Evolutionary conservation across 2,113 vertebrate species (phyloP).

Genomic region (Stegastes partitus): DNA sequence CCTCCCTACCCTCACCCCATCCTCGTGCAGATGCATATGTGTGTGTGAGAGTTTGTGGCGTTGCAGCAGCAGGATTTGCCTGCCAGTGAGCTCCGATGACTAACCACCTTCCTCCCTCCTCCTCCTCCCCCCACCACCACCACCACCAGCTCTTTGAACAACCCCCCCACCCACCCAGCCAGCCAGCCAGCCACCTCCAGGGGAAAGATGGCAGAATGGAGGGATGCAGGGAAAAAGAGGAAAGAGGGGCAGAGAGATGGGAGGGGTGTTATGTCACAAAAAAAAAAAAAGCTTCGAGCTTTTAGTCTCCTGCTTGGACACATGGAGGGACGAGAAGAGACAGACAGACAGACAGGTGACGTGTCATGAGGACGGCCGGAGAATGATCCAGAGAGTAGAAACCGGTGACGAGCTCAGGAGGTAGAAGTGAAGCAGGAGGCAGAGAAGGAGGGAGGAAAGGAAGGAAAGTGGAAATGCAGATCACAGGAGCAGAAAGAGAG

Average conservation of each 20-base stretch:
- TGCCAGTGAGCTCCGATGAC: constrained; percentile 63
- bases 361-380: not conserved
- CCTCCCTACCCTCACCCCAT: constrained; percentile 10
- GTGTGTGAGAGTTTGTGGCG: constrained; percentile 13
- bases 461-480: not conserved
- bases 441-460: too few species aligned
- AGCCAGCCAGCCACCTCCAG: constrained; percentile 5
- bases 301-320: constrained; percentile 45
- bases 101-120: constrained; percentile 57
- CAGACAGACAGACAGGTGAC: constrained; percentile 31
- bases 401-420: constrained; percentile 4
- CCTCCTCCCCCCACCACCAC: not conserved
- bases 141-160: constrained; percentile 24
- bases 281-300: constrained; percentile 49
- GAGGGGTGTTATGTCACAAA: constrained; percentile 63
- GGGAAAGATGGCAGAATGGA: constrained; percentile 23
- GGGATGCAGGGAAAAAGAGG: constrained; percentile 19
- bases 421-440: constrained; percentile 9
- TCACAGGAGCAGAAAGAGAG: not conserved
- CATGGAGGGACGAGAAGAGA: constrained; percentile 38
- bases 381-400: constrained; percentile 3
- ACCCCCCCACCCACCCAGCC: not conserved
- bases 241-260: constrained; percentile 1
- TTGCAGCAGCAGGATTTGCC: constrained; percentile 69
- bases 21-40: constrained; percentile 3